phyloP scores from a whole-genome alignment of 2,888 invertebrate species.

The Chrysolina oricalcia region DNA sequence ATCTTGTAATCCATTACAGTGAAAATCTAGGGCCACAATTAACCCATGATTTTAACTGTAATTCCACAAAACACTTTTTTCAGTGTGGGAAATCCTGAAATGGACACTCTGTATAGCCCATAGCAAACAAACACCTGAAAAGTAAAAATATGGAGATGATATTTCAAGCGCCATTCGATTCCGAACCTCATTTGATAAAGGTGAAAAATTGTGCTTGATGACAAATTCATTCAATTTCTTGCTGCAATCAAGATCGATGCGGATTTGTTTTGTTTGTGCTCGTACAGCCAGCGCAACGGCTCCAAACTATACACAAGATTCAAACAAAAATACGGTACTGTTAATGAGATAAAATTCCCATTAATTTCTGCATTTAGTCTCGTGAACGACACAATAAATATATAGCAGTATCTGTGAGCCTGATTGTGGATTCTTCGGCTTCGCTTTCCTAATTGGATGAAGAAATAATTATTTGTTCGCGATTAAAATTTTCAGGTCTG shows the following conservation, averaged over 20 bases:
- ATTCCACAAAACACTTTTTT: too few relatives aligned
- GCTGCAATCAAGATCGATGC: slow-evolving; percentile 31
- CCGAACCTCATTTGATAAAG: neutral
- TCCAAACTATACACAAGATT: slow-evolving; percentile 42
- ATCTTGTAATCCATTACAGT: too few relatives aligned
- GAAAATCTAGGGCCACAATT: too few relatives aligned
- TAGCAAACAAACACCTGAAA: neutral
- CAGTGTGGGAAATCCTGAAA: too few relatives aligned
- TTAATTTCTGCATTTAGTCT: slow-evolving; percentile 67
- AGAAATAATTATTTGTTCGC: slow-evolving; percentile 65
- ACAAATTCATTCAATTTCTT: slow-evolving; percentile 21
- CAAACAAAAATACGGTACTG: slow-evolving; percentile 61
- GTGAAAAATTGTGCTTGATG: neutral
- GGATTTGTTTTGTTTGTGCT: slow-evolving; percentile 34
- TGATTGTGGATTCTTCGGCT: slow-evolving; percentile 65
- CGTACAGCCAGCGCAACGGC: slow-evolving; percentile 38
- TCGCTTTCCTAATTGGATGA: slow-evolving; percentile 66
- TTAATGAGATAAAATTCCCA: slow-evolving; percentile 68
- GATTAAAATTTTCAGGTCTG: slow-evolving; percentile 41
- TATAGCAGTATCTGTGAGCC: slow-evolving; percentile 62
- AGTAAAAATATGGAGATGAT: neutral
- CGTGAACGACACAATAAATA: slow-evolving; percentile 65
- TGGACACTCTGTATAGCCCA: too few relatives aligned
- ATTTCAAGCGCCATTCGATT: neutral
- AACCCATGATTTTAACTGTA: too few relatives aligned